Evolutionary conservation across 2,113 vertebrate genomes (phyloP).

Genomic region (Syngnathus floridae): DNA sequence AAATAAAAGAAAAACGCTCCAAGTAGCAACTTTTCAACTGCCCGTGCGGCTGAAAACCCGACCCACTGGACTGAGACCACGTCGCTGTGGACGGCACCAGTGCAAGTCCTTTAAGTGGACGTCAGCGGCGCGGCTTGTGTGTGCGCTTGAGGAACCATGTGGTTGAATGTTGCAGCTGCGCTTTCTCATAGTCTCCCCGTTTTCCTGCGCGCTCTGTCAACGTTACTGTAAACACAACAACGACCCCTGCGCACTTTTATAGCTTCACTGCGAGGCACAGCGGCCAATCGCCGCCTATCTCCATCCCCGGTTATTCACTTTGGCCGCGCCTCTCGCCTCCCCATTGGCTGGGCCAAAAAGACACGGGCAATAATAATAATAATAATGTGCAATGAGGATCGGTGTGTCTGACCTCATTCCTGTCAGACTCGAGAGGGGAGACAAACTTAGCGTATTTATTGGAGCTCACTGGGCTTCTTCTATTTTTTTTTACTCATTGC

Average conservation of each 20-base stretch:
- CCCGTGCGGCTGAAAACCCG: conserved; percentile 71
- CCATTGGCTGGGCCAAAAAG: conserved; percentile 79
- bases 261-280: conserved; percentile 69
- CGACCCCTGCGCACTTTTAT: conserved; percentile 78
- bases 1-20: conserved; percentile 7
- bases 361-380: conserved; percentile 82
- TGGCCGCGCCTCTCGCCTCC: conserved; percentile 67
- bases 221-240: conserved; percentile 78
- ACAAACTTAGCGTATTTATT: conserved; percentile 14
- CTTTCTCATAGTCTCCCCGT: conserved; percentile 76
- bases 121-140: conserved; percentile 65
- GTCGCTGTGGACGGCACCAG: conserved; percentile 39
- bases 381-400: conserved; percentile 93
- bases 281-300: conserved; percentile 83
- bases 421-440: conserved; percentile 75
- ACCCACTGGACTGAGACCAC: conserved; percentile 40
- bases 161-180: conserved; percentile 69
- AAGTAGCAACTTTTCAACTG: conserved; percentile 61
- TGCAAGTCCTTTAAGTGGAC: conserved; percentile 59
- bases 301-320: conserved; percentile 74
- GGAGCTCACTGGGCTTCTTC: neutral
- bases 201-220: conserved; percentile 71
- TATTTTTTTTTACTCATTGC: neutral
- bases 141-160: conserved; percentile 70
- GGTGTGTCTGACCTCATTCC: conserved; percentile 97